These are phyloP conservation scores for Prorops nasuta DNA, from an alignment of 1,140 invertebrate species.

Conservation along the genomic window DNA sequence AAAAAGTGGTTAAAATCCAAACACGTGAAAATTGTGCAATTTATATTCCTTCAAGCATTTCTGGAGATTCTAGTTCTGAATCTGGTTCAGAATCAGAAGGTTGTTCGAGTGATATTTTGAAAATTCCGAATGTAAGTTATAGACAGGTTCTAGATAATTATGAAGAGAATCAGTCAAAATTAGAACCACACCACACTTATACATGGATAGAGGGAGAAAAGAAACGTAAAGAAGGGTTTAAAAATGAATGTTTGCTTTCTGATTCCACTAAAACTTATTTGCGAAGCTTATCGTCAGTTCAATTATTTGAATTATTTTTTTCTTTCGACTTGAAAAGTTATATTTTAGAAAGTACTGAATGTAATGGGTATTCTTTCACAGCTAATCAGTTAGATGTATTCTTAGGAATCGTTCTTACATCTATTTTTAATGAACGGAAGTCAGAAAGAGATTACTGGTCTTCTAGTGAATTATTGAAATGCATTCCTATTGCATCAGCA, in stretches of 20 bases:
- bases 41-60: background rate
- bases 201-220: slow-evolving; percentile 13
- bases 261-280: slow-evolving; percentile 6
- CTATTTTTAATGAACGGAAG: slow-evolving; percentile 17
- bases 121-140: slow-evolving; percentile 1
- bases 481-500: slow-evolving; percentile 4
- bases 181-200: slow-evolving; percentile 18
- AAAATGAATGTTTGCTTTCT: slow-evolving; percentile 2
- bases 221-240: background rate
- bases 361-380: background rate
- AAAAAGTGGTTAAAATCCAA: background rate
- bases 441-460: slow-evolving; percentile 4
- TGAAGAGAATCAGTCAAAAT: slow-evolving; percentile 7
- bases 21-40: background rate
- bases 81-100: slow-evolving; percentile 4
- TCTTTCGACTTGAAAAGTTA: background rate
- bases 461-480: slow-evolving; percentile 1
- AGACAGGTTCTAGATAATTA: too few species aligned
- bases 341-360: slow-evolving; percentile 1
- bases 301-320: slow-evolving; percentile 21
- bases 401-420: slow-evolving; percentile 20
- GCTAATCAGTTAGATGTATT: slow-evolving; percentile 13
- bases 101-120: background rate
- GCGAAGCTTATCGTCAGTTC: slow-evolving; percentile 1
- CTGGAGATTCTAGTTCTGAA: slow-evolving; percentile 4